Base-by-base conservation (phyloP, 2,888 invertebrate genomes). In the Aphrophora alni region DNA sequence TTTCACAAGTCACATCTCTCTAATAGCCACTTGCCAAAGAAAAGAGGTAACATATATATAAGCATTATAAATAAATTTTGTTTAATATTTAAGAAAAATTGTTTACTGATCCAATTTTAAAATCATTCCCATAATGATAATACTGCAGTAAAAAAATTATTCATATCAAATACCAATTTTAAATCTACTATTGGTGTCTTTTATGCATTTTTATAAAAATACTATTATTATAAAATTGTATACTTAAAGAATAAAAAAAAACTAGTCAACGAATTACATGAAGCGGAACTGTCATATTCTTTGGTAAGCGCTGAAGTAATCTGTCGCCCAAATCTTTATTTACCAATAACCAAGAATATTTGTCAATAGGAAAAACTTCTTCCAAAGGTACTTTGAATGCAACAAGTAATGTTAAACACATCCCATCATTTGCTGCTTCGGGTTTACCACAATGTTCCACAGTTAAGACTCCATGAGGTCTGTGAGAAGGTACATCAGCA, bases 301-400 rank as follows among this genome's bases (percentile, higher is more conserved):
- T 94, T 74, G 93, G 92, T 82, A 96, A 90, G 84, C 94, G 91
- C 25, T 91, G 88, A 17, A 94, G 89, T 77, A 97, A 88, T 84
- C 90, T 90, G 82, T 93, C 93, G 76, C 95, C 94, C 44, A 95
- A 88, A 70, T 92, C 92, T 85, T 91, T 90, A 33, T 93, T 91
- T 70, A 96, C 88, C 88, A 97, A 96, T 85, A 96, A 94, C 97
- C 97, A 97, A 17, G 94, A 93, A 89, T 95, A 97, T 88, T 97
- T 97, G 80, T 96, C 95, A 86, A 95, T 95, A 4, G 96, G 91
- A 12, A 94, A 92, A 0, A 96, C 95, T 87, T 97, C 95, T 89
- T 97, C 97, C 33, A 97, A 89, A 0, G 97, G 94, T 38, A 95
- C 92, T 84, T 95, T 91, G 86, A 97, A 96, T 0, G 95, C 95